A percentile compares a stretch with the other conserved stretches of the same genome.
Conservation (phyloP, 2,888 invertebrate species). For the Saturnia japonica region DNA sequence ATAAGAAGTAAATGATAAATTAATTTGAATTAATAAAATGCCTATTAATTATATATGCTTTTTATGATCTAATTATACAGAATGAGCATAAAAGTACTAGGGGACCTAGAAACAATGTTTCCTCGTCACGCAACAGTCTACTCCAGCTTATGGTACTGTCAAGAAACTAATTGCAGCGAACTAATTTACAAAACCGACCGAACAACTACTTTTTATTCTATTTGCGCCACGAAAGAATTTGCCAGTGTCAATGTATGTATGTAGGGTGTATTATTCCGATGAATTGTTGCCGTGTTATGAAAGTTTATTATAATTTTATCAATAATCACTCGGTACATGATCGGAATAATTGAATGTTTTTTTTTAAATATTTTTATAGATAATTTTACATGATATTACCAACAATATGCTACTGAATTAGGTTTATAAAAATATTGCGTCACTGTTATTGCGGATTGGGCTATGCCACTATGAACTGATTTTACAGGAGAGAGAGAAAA, state of each 20-base stretch:
- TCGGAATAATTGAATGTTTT: not conserved
- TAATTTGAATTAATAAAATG: not conserved
- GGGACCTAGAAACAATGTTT: not conserved
- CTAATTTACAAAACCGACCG: not conserved
- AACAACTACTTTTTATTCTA: not conserved
- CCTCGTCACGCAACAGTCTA: not conserved
- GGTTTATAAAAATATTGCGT: too few relatives aligned
- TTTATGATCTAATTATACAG: slow-evolving; percentile 11
- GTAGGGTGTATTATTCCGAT: not conserved
- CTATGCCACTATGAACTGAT: too few relatives aligned
- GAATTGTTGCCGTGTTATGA: not conserved
- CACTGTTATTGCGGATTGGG: too few relatives aligned
- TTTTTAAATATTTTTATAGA: too few relatives aligned
- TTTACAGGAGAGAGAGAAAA: too few relatives aligned
- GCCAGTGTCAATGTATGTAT: slow-evolving; percentile 5
- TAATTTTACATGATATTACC: too few relatives aligned
- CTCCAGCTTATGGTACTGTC: not conserved
- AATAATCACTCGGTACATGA: not conserved
- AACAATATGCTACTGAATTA: too few relatives aligned
- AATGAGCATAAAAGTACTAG: not conserved
- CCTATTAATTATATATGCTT: slow-evolving; percentile 18
- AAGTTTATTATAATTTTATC: not conserved
- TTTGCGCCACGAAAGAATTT: slow-evolving; percentile 2
- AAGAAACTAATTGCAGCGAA: not conserved
- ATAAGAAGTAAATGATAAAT: not conserved